These are phyloP conservation scores for Brachirus orientalis DNA, from an alignment of 2,113 vertebrate genomes.

Conservation along the genomic window DNA sequence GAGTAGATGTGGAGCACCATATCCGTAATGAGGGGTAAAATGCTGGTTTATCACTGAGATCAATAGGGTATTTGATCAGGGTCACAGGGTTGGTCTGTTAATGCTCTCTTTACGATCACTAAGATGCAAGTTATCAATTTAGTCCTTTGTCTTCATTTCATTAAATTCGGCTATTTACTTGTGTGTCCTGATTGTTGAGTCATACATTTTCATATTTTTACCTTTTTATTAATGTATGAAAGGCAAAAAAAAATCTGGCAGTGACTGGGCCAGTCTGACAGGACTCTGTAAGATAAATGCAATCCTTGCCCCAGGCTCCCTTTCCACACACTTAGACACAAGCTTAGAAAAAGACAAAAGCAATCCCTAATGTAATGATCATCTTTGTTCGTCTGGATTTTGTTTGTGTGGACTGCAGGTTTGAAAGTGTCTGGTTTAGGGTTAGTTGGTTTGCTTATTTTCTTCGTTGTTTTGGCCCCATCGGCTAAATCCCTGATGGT, in stretches of 20 bases:
- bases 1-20: neutral
- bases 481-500: too few relatives aligned
- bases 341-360: too few relatives aligned
- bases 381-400: conserved; percentile 23
- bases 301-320: conserved; percentile 30
- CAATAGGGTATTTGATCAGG: conserved; percentile 30
- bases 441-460: too few relatives aligned
- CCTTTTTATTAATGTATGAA: conserved; percentile 19
- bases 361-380: conserved; percentile 63
- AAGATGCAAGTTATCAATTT: neutral
- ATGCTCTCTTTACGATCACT: neutral
- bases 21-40: conserved; percentile 29
- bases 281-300: conserved; percentile 49
- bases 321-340: too few relatives aligned
- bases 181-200: neutral
- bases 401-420: neutral
- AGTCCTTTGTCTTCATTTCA: conserved; percentile 4
- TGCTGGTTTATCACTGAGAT: conserved; percentile 38
- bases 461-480: too few relatives aligned
- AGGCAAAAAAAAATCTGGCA: conserved; percentile 16
- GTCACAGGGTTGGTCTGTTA: conserved; percentile 22
- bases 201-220: conserved; percentile 30
- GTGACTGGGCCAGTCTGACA: conserved; percentile 34
- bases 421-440: too few relatives aligned
- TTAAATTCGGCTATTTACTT: conserved; percentile 15